Evolutionary conservation across 2,888 invertebrate species (phyloP).

Genomic region (Zootermopsis nevadensis): DNA sequence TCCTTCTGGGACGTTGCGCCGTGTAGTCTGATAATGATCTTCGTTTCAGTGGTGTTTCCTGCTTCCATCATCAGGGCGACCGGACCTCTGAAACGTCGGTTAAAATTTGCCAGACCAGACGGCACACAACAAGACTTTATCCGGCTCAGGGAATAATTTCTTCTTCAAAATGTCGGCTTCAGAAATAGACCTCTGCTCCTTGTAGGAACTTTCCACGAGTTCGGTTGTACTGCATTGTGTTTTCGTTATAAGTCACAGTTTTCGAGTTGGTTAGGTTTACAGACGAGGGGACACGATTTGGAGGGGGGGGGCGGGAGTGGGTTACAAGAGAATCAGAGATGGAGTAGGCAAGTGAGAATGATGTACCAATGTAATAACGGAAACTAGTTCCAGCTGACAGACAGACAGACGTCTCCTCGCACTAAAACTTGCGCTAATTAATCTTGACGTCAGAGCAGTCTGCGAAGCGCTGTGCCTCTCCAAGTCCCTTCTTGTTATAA

Average conservation of each 20-base stretch:
- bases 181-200: too few species aligned
- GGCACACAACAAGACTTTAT: too few species aligned
- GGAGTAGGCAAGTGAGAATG: not conserved
- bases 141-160: too few species aligned
- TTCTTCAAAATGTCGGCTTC: too few species aligned
- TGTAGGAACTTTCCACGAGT: too few species aligned
- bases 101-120: too few species aligned
- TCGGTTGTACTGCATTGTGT: not conserved
- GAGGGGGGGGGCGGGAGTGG: not conserved
- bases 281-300: not conserved
- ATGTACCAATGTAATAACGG: constrained; percentile 15
- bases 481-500: constrained; percentile 11
- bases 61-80: too few species aligned
- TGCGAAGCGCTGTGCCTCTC: not conserved
- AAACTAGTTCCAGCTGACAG: constrained; percentile 30
- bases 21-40: too few species aligned
- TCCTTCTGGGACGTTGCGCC: too few species aligned
- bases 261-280: not conserved
- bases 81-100: too few species aligned
- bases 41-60: too few species aligned
- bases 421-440: constrained; percentile 39
- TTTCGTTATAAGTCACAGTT: not conserved
- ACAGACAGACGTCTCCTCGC: not conserved
- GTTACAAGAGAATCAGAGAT: not conserved
- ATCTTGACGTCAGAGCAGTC: constrained; percentile 18